A percentile compares a stretch with the other conserved stretches of the same genome.
These are phyloP conservation scores for Oryzias sinensis DNA, from an alignment of 2,797 vertebrate species.

Conservation along the genomic window DNA sequence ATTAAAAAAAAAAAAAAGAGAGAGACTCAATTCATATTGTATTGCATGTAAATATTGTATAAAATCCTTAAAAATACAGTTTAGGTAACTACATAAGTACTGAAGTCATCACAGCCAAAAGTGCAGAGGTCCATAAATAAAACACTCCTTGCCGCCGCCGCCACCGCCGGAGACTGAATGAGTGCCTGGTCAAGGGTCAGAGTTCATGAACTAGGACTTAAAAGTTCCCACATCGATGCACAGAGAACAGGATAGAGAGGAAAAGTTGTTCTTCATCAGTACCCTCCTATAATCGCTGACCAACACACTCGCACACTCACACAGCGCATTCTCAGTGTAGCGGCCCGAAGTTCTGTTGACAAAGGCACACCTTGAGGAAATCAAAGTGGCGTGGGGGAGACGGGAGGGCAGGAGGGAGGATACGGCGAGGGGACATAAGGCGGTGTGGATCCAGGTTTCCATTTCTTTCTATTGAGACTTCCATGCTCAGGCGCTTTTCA, in stretches of 20 bases:
- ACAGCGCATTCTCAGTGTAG: constrained; percentile 57
- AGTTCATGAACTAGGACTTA: constrained; percentile 79
- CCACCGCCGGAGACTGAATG: constrained; percentile 59
- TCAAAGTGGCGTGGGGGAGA: constrained; percentile 19
- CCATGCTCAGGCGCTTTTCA: constrained; percentile 36
- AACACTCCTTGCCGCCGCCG: constrained; percentile 59
- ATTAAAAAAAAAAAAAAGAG: constrained; percentile 24
- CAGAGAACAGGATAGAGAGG: constrained; percentile 51
- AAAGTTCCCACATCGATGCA: constrained; percentile 66
- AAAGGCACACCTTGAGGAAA: constrained; percentile 64
- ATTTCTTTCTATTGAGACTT: constrained; percentile 11
- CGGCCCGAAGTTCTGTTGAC: constrained; percentile 62
- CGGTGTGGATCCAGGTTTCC: constrained; percentile 41
- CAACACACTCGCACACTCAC: constrained; percentile 51
- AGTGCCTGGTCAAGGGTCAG: constrained; percentile 77
- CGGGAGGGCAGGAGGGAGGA: constrained; percentile 22
- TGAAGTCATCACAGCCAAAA: constrained; percentile 86
- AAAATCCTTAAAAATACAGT: constrained; percentile 87
- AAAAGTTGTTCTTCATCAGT: constrained; percentile 33
- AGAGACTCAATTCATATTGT: constrained; percentile 70
- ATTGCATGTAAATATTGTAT: constrained; percentile 88
- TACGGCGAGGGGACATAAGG: constrained; percentile 58
- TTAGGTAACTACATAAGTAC: constrained; percentile 85
- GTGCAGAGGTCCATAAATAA: constrained; percentile 87
- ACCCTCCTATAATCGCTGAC: constrained; percentile 37